phyloP scores from a whole-genome alignment of 2,888 invertebrate genomes.

The Drosophila tanythrix region DNA sequence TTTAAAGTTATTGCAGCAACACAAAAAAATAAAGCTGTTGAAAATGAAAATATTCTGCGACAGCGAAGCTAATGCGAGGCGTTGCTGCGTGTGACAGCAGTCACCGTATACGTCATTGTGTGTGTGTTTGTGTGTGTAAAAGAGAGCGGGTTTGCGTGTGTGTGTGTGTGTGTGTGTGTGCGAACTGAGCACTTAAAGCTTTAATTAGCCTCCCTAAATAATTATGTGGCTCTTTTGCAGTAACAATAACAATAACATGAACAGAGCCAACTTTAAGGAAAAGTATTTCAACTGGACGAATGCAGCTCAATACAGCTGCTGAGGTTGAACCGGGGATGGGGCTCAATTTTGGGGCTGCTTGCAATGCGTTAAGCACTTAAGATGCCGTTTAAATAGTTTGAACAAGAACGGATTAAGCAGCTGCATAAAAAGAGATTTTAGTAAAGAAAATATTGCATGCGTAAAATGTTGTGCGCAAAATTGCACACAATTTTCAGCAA shows the following conservation, averaged over 20 bases:
- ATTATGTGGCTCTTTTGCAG: constrained; percentile 43
- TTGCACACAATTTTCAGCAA: not conserved
- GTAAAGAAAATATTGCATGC: not conserved
- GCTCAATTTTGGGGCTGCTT: constrained; percentile 5
- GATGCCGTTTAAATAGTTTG: constrained; percentile 5
- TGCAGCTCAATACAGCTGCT: not conserved
- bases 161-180: constrained; percentile 10
- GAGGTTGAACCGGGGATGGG: not conserved
- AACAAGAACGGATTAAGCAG: not conserved
- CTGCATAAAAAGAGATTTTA: not conserved
- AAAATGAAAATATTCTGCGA: constrained; percentile 56
- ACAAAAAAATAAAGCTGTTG: constrained; percentile 50
- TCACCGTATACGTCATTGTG: constrained; percentile 5
- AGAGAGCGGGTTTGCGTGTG: constrained; percentile 6
- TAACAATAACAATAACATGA: constrained; percentile 9
- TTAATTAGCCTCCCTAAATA: constrained; percentile 52
- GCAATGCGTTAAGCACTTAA: not conserved
- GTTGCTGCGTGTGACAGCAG: constrained; percentile 74
- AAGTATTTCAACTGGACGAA: constrained; percentile 25
- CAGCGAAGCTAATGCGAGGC: constrained; percentile 51
- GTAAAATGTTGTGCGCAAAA: not conserved
- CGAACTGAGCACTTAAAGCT: constrained; percentile 48
- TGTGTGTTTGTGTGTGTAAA: constrained; percentile 8
- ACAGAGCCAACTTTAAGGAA: constrained; percentile 28
- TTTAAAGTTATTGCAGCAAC: constrained; percentile 55